Evolutionary conservation across 1,140 invertebrate genomes (phyloP).

Genomic region (Microplitis demolitor): DNA sequence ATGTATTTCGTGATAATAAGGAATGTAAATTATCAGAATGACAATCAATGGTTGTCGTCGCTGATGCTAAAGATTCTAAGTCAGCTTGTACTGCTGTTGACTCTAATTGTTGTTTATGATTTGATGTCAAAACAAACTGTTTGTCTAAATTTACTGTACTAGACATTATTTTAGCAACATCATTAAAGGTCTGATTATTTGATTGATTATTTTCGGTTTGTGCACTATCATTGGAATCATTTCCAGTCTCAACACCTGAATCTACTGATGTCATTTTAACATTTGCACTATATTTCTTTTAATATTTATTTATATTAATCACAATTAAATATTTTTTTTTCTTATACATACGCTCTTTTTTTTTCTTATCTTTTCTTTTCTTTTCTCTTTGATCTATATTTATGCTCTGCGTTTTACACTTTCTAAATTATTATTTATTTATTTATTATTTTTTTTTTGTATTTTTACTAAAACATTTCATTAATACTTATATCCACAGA

Average conservation of each 20-base stretch:
- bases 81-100: background rate
- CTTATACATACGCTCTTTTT: background rate
- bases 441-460: too few species aligned
- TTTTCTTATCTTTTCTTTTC: background rate
- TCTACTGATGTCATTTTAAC: conserved; percentile 58
- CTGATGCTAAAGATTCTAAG: background rate
- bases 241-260: conserved; percentile 71
- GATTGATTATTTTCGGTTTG: conserved; percentile 16
- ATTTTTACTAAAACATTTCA: too few species aligned
- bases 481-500: too few species aligned
- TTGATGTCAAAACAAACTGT: background rate
- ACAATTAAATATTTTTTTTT: background rate
- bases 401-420: too few species aligned
- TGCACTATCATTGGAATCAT: conserved; percentile 68
- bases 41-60: background rate
- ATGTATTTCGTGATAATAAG: background rate
- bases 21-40: background rate
- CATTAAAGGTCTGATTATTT: background rate
- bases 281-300: background rate
- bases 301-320: too few species aligned
- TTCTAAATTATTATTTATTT: too few species aligned
- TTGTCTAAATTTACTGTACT: background rate
- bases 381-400: background rate
- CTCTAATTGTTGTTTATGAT: background rate
- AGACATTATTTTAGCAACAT: background rate